A percentile compares a stretch with the other conserved stretches of the same genome.
Evolutionary conservation across 2,797 vertebrate genomes (phyloP).

Genomic region (Anabas testudineus): DNA sequence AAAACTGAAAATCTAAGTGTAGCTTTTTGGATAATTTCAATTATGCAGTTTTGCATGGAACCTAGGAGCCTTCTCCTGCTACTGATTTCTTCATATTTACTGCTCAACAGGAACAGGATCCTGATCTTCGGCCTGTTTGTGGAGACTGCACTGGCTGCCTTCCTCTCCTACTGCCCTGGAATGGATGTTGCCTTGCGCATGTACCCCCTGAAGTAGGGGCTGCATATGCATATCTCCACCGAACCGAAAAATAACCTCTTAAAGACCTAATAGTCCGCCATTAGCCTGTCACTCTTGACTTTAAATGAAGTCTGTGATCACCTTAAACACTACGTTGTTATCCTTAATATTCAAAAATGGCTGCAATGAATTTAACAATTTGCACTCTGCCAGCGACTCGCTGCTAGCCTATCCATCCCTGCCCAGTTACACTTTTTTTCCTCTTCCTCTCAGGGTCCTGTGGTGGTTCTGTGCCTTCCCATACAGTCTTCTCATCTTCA

Average conservation of each 20-base stretch:
- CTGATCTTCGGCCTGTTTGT: constrained; percentile 93
- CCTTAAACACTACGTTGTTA: constrained; percentile 62
- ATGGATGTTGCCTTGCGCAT: constrained; percentile 94
- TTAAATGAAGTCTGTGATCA: constrained; percentile 68
- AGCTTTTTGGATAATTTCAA: background rate
- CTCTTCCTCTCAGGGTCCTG: constrained; percentile 79
- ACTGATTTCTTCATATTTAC: constrained; percentile 9
- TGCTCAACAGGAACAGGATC: constrained; percentile 88
- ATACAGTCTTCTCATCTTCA: constrained; percentile 94
- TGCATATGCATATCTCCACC: constrained; percentile 59
- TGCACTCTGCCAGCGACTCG: constrained; percentile 35
- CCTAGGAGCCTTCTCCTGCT: background rate
- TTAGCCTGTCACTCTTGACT: constrained; percentile 65
- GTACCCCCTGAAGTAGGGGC: constrained; percentile 91
- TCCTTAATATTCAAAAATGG: constrained; percentile 62
- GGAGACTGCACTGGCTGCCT: constrained; percentile 92
- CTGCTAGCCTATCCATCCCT: constrained; percentile 6
- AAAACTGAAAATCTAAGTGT: background rate
- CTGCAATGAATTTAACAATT: constrained; percentile 60
- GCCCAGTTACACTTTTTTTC: background rate
- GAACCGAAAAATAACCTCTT: constrained; percentile 71
- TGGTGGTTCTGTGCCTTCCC: constrained; percentile 98
- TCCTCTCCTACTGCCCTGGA: constrained; percentile 94
- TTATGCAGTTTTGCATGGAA: background rate
- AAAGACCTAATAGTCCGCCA: constrained; percentile 59